These are phyloP conservation scores for Lasioglossum calceatum DNA, from an alignment of 2,888 invertebrate genomes.

Conservation along the genomic window DNA sequence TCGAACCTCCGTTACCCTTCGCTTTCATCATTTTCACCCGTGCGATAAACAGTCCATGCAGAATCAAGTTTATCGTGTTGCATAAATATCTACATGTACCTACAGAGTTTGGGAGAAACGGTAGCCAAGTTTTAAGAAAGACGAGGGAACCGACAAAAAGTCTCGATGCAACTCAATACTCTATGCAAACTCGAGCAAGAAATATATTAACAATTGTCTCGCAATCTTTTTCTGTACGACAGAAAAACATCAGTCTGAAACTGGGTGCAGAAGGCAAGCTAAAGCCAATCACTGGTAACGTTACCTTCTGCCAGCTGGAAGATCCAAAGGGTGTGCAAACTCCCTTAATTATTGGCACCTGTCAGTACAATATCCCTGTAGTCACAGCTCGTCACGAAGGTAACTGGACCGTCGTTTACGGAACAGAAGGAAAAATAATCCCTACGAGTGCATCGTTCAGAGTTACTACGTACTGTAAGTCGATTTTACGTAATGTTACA, in stretches of 20 bases:
- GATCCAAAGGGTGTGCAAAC: slow-evolving; percentile 71
- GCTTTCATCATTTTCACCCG: background rate
- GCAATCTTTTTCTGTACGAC: background rate
- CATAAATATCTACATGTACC: background rate
- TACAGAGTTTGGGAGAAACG: too few species aligned
- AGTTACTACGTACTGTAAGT: slow-evolving; percentile 71
- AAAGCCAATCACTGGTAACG: background rate
- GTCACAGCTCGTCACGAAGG: slow-evolving; percentile 74
- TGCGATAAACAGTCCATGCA: background rate
- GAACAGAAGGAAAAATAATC: slow-evolving; percentile 52
- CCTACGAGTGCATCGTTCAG: slow-evolving; percentile 54
- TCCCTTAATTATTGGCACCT: slow-evolving; percentile 56
- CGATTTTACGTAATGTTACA: background rate
- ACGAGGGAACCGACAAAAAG: too few species aligned
- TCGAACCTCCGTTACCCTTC: background rate
- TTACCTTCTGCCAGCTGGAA: slow-evolving; percentile 70
- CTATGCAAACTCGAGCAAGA: background rate
- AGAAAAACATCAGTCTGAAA: background rate
- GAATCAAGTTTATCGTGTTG: background rate
- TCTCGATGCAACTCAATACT: background rate
- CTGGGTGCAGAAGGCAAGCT: background rate
- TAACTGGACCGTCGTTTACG: slow-evolving; percentile 75
- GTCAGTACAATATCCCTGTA: slow-evolving; percentile 60
- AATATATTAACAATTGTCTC: background rate
- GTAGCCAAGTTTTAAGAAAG: too few species aligned